Conservation (phyloP, 92 coral and sea anemone species). For the Phenganax stokvisi region DNA sequence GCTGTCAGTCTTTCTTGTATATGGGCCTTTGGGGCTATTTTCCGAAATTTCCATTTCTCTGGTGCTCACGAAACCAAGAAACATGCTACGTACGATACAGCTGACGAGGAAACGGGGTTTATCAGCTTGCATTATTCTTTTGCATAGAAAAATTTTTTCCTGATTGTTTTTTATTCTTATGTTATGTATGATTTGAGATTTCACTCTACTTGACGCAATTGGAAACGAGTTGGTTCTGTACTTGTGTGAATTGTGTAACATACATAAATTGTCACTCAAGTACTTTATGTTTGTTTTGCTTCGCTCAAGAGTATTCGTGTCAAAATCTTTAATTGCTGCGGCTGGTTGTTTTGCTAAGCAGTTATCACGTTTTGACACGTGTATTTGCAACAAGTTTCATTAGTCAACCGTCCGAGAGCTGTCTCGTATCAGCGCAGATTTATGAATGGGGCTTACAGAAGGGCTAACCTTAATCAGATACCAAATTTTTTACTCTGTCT, state of each 20-base stretch:
- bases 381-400: neutral
- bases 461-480: neutral
- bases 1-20: too few species aligned
- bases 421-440: neutral
- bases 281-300: neutral
- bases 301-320: neutral
- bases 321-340: conserved; percentile 2
- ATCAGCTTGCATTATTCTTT: too few species aligned
- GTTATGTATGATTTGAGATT: too few species aligned
- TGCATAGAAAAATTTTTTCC: too few species aligned
- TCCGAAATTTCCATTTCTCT: too few species aligned
- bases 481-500: neutral
- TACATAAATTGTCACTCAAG: neutral
- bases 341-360: conserved; percentile 7
- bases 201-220: neutral
- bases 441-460: neutral
- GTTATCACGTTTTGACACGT: conserved; percentile 19
- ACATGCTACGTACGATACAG: too few species aligned
- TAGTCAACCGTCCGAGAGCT: neutral
- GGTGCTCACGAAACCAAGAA: too few species aligned
- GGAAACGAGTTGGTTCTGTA: conserved; percentile 4
- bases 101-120: too few species aligned
- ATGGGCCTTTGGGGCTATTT: too few species aligned
- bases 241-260: neutral
- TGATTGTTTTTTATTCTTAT: too few species aligned